Evolutionary conservation across 2,113 vertebrate genomes (phyloP).

Genomic region (Dolichotis patagonum): DNA sequence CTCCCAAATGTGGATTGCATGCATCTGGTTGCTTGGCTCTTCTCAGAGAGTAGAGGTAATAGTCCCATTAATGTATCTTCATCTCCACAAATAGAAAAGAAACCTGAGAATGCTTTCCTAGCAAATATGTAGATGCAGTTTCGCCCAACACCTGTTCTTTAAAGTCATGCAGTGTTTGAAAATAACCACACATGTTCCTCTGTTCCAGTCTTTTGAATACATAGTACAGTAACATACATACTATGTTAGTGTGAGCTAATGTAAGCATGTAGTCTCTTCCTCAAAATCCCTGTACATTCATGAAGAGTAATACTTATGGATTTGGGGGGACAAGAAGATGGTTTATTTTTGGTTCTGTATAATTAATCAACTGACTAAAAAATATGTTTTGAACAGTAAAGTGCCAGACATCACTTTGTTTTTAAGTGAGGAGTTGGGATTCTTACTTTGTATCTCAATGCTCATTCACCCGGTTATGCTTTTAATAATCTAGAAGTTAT

Average conservation of each 20-base stretch:
- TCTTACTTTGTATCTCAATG: not conserved
- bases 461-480: not conserved
- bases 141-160: constrained; percentile 73
- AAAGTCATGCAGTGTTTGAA: constrained; percentile 61
- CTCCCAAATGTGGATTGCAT: constrained; percentile 63
- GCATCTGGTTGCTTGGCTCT: constrained; percentile 66
- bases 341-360: constrained; percentile 49
- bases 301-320: not conserved
- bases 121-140: constrained; percentile 49
- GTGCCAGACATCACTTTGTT: constrained; percentile 1
- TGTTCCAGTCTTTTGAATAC: constrained; percentile 48
- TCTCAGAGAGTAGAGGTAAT: constrained; percentile 70
- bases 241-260: constrained; percentile 46
- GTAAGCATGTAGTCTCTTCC: not conserved
- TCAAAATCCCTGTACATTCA: not conserved
- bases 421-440: not conserved
- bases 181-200: constrained; percentile 58
- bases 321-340: not conserved
- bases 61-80: constrained; percentile 65
- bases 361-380: constrained; percentile 32
- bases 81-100: constrained; percentile 75
- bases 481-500: constrained; percentile 44
- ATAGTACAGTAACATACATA: not conserved
- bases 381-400: constrained; percentile 5
- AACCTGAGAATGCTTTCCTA: constrained; percentile 71